Conservation (phyloP, 1,140 invertebrate species). For the Hylaeus anthracinus region DNA sequence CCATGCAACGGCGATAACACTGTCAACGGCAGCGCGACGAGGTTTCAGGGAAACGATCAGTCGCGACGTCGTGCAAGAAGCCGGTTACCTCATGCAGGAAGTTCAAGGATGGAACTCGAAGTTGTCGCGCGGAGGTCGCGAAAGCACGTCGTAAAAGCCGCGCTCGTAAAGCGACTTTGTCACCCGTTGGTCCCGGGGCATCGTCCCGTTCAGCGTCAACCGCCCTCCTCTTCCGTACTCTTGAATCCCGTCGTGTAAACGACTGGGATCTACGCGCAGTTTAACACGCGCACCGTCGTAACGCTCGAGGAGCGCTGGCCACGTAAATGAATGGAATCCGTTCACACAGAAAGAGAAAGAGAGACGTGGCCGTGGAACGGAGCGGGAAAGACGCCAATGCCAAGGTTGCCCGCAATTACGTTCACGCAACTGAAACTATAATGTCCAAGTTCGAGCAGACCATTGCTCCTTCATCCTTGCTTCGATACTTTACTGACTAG, state of each 20-base stretch:
- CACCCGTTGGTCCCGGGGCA: background rate
- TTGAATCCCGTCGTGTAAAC: background rate
- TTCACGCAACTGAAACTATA: constrained; percentile 28
- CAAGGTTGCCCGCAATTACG: constrained; percentile 47
- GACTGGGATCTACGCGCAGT: constrained; percentile 23
- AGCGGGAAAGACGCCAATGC: constrained; percentile 28
- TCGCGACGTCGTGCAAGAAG: constrained; percentile 18
- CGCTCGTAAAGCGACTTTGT: constrained; percentile 45
- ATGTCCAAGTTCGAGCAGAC: background rate
- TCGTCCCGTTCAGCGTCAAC: background rate
- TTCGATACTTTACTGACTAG: too few relatives aligned
- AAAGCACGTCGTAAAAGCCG: constrained; percentile 36
- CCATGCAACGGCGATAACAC: background rate
- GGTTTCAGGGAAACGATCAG: constrained; percentile 9
- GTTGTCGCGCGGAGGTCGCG: constrained; percentile 19
- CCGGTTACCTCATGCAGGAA: constrained; percentile 39
- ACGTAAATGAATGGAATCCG: constrained; percentile 53
- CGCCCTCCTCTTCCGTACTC: too few relatives aligned
- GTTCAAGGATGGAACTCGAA: constrained; percentile 39
- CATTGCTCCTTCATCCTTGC: background rate
- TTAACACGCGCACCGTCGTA: constrained; percentile 24
- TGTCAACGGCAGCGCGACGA: background rate
- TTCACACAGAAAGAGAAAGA: constrained; percentile 46
- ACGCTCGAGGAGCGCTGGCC: constrained; percentile 41
- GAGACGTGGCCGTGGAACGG: constrained; percentile 6